Conservation (phyloP, 2,797 vertebrate species). For the Molossus alvarezi region DNA sequence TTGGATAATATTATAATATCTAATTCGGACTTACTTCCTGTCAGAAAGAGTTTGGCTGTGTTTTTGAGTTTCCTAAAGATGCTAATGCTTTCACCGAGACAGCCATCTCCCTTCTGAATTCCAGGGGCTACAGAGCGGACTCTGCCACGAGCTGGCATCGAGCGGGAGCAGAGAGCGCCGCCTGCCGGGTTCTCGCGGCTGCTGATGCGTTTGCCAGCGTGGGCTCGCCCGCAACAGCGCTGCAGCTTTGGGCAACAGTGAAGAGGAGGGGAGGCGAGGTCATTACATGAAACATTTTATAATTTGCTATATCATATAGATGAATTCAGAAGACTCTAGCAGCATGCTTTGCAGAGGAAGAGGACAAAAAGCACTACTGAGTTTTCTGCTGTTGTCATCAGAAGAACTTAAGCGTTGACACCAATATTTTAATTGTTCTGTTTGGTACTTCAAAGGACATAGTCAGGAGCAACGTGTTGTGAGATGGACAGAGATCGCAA, state of each 20-base stretch:
- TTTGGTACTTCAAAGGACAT: neutral
- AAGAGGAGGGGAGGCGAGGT: neutral
- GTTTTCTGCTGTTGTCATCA: neutral
- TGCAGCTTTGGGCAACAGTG: slow-evolving; percentile 16
- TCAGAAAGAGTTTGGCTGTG: slow-evolving; percentile 70
- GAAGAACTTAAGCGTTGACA: neutral
- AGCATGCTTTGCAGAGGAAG: neutral
- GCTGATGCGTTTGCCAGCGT: slow-evolving; percentile 27
- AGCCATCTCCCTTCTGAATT: slow-evolving; percentile 61
- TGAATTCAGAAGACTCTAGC: neutral
- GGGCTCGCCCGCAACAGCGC: neutral
- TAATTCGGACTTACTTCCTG: slow-evolving; percentile 53
- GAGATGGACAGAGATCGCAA: neutral
- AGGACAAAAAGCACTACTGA: neutral
- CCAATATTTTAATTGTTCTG: slow-evolving; percentile 5
- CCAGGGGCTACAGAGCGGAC: slow-evolving; percentile 40
- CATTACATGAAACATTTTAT: slow-evolving; percentile 28
- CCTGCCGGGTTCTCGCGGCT: neutral
- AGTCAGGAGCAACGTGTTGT: neutral
- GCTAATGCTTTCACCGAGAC: slow-evolving; percentile 56
- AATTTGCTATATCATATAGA: neutral
- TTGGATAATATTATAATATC: slow-evolving; percentile 8
- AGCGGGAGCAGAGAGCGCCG: too few species aligned
- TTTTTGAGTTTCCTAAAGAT: slow-evolving; percentile 73
- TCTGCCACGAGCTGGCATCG: neutral